Percentiles rank a stretch among this genome's conserved stretches.
Evolutionary conservation across 2,797 vertebrate genomes (phyloP).

Genomic region (Brotogeris chrysoptera): DNA sequence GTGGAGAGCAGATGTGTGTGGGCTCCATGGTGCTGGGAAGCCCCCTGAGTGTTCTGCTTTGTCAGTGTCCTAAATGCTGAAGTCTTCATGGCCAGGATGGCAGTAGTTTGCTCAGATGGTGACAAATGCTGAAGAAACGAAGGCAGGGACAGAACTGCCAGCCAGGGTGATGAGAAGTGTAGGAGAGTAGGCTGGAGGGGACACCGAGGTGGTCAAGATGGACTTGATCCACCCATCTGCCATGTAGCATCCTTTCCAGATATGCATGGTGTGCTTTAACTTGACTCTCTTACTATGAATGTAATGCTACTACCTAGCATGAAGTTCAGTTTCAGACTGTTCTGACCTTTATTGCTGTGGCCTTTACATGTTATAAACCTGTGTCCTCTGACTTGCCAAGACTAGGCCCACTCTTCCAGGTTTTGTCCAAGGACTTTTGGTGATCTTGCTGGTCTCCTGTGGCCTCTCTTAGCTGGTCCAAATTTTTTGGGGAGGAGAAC

Average conservation of each 20-base stretch:
- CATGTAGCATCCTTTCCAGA: neutral
- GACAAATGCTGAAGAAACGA: neutral
- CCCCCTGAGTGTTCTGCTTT: neutral
- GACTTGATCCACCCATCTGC: neutral
- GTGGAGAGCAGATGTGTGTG: neutral
- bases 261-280: neutral
- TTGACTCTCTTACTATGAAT: neutral
- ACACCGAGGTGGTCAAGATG: neutral
- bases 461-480: neutral
- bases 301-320: neutral
- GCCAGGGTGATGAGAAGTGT: neutral
- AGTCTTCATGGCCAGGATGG: neutral
- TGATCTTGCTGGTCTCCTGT: neutral
- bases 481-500: neutral
- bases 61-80: neutral
- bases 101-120: neutral
- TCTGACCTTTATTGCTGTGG: neutral
- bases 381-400: neutral
- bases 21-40: neutral
- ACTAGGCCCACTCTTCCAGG: neutral
- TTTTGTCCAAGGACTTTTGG: neutral
- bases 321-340: neutral
- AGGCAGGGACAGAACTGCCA: neutral
- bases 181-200: neutral
- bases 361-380: neutral